Base-by-base conservation (phyloP, 2,888 invertebrate species). In the Melipona beecheii region DNA sequence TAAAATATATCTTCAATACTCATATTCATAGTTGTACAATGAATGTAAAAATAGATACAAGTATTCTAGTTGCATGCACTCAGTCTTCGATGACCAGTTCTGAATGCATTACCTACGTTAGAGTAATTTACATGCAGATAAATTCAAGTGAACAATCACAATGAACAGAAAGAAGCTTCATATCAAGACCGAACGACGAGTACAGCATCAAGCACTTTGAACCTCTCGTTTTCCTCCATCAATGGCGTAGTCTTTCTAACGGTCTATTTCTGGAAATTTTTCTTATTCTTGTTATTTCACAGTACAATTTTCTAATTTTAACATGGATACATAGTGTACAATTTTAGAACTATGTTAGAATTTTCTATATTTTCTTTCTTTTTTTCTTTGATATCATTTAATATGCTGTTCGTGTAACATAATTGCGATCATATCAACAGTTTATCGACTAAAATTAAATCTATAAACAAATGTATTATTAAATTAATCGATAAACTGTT, bases 161-260 rank as follows among this genome's bases (percentile, higher is more conserved):
- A 3, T 27, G 27, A 27, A 24, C 36, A 21, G 4, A 71, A 43
- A 66, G 58, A 73, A 43, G 50, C 62, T 31, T 24, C 52, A 54
- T 68, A 69, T 27, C 27, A 62, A 19, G 21, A 21, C 11, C 62
- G 4, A 11, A 31, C 31, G 17, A 24, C 60, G 24, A 17, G 4
- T 31, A 62, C 62, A 62, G 11, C 31, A 4, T 62, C 62, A 13
- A 62, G 31, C 62, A 62, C 62, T 62, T 62, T 62, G 62, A 62
- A 31, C 62, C 13, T 62, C 62, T 62, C 31, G 27, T 62, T 62
- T 27, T 27, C 11, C 11, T 2, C 2, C 19, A 4, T 62, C 62
- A 62, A 19, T 62, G 62, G 62, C 62, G 62, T 62, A 62, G 62
- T 62, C 17, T 27, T 24, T 19, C 17, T 5, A 4, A 4, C 5